These are phyloP conservation scores for Python bivittatus DNA, from an alignment of 2,113 vertebrate species.

Conservation along the genomic window DNA sequence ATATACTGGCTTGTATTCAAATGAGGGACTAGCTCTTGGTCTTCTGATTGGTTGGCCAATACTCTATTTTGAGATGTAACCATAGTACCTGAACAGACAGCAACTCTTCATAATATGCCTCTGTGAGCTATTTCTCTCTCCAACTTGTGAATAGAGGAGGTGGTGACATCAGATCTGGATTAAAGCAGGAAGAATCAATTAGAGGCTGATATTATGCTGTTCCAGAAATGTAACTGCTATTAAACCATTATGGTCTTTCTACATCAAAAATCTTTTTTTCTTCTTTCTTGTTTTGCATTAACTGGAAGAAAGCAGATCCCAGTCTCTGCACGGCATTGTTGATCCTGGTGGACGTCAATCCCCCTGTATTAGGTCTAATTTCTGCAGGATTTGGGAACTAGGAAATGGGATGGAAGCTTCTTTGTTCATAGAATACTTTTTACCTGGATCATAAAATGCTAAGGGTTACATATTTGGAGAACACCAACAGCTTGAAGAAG, in stretches of 20 bases:
- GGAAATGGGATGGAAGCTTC: background rate
- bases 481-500: background rate
- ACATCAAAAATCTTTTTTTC: background rate
- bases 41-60: constrained; percentile 10
- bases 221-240: background rate
- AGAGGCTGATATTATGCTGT: background rate
- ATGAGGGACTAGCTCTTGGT: background rate
- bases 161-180: background rate
- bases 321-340: background rate
- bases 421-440: background rate
- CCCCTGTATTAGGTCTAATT: background rate
- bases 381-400: background rate
- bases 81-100: background rate
- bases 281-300: background rate
- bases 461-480: background rate
- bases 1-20: constrained; percentile 7
- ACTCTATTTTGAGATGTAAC: background rate
- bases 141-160: background rate
- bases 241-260: background rate
- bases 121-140: background rate
- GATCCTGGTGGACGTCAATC: background rate
- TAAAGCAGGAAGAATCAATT: background rate
- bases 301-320: background rate
- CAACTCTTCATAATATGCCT: background rate
- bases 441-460: background rate